phyloP scores from a whole-genome alignment of 2,888 invertebrate genomes.

The Cosmia trapezina region DNA sequence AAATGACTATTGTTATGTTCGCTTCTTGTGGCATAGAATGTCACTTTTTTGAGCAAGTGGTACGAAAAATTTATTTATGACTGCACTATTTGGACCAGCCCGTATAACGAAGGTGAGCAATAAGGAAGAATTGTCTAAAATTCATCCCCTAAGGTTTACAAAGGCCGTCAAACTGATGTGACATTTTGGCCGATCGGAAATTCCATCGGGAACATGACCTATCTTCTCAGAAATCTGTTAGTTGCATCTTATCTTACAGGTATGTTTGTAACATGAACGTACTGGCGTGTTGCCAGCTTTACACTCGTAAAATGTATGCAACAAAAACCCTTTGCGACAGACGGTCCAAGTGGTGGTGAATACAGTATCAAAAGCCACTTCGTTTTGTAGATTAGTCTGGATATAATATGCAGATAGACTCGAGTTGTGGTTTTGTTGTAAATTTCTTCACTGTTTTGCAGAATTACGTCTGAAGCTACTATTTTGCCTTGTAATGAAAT shows the following conservation, averaged over 20 bases:
- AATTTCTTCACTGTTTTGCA: neutral
- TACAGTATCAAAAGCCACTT: conserved; percentile 47
- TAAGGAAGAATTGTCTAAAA: neutral
- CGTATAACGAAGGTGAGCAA: neutral
- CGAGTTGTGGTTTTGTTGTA: conserved; percentile 29
- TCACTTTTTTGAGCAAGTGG: too few relatives aligned
- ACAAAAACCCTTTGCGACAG: conserved; percentile 50
- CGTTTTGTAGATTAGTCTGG: conserved; percentile 34
- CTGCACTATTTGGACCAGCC: too few relatives aligned
- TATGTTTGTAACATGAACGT: conserved; percentile 6
- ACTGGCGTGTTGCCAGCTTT: conserved; percentile 36
- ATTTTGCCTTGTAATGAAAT: neutral
- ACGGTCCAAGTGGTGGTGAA: conserved; percentile 45
- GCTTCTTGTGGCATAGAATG: too few relatives aligned
- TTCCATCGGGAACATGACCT: neutral
- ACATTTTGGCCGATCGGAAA: neutral
- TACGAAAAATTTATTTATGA: too few relatives aligned
- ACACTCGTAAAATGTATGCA: conserved; percentile 31
- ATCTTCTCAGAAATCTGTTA: neutral
- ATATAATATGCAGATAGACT: conserved; percentile 42
- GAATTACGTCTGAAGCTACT: neutral
- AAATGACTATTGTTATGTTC: too few relatives aligned
- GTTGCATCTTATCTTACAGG: conserved; percentile 19
- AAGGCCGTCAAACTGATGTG: fast-evolving
- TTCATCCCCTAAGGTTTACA: too few relatives aligned